These are phyloP conservation scores for Propsilocerus akamusi DNA, from an alignment of 1,140 invertebrate genomes.

Conservation along the genomic window DNA sequence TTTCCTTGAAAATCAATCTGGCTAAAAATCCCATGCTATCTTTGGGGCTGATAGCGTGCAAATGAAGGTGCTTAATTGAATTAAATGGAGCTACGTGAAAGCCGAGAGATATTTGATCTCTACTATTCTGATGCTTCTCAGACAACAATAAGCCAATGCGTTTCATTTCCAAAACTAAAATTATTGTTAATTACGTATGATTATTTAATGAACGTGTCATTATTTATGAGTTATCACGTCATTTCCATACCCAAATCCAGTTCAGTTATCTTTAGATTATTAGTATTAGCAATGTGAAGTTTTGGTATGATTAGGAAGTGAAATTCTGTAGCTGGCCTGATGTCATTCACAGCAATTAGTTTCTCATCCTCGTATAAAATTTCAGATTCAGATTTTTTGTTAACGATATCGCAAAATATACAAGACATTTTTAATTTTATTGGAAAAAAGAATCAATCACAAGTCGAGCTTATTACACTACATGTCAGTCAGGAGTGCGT, in stretches of 20 bases:
- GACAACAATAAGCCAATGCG: slow-evolving; percentile 22
- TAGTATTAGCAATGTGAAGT: slow-evolving; percentile 54
- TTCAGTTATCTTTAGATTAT: slow-evolving; percentile 40
- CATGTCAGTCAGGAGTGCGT: not conserved
- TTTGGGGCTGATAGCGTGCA: slow-evolving; percentile 69
- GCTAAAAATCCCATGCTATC: slow-evolving; percentile 52
- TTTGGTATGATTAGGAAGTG: slow-evolving; percentile 69
- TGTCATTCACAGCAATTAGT: slow-evolving; percentile 63
- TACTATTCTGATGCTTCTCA: slow-evolving; percentile 27
- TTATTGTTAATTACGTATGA: slow-evolving; percentile 15
- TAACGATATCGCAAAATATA: slow-evolving; percentile 52
- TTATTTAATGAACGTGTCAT: slow-evolving; percentile 4
- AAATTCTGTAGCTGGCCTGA: slow-evolving; percentile 57
- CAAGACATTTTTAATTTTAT: slow-evolving; percentile 24
- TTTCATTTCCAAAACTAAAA: slow-evolving; percentile 41
- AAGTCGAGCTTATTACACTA: too few relatives aligned
- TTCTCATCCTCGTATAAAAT: slow-evolving; percentile 52
- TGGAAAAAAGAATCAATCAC: not conserved
- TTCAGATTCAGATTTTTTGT: slow-evolving; percentile 32
- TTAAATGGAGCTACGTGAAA: slow-evolving; percentile 88
- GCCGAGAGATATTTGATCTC: slow-evolving; percentile 45
- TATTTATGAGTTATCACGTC: not conserved
- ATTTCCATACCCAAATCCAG: slow-evolving; percentile 39
- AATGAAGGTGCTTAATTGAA: slow-evolving; percentile 63
- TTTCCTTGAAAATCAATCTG: slow-evolving; percentile 48